A percentile compares a stretch with the other conserved stretches of the same genome.
phyloP scores from a whole-genome alignment of 2,888 invertebrate species.

The Cheilosia urbana region DNA sequence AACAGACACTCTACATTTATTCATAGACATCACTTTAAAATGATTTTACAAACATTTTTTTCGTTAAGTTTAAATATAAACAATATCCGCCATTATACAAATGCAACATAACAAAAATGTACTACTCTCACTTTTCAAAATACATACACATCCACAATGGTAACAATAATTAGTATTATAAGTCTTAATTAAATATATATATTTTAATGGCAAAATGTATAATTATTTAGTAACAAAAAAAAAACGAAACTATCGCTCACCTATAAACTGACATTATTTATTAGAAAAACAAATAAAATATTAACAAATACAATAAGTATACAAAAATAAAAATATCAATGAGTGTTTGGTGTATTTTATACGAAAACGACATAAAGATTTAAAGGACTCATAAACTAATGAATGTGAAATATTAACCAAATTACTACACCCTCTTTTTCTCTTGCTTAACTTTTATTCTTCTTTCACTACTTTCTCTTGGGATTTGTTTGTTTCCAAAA shows the following conservation, averaged over 20 bases:
- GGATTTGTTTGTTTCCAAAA: slow-evolving; percentile 34
- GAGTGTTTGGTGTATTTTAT: slow-evolving; percentile 77
- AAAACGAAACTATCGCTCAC: slow-evolving; percentile 65
- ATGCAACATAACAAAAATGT: slow-evolving; percentile 33
- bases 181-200: slow-evolving; percentile 78
- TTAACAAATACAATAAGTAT: slow-evolving; percentile 26
- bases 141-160: slow-evolving; percentile 82
- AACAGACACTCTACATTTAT: slow-evolving; percentile 3
- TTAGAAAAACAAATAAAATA: slow-evolving; percentile 18
- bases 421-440: slow-evolving; percentile 35
- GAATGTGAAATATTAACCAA: slow-evolving; percentile 49
- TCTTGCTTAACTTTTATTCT: slow-evolving; percentile 53
- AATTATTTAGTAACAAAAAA: slow-evolving; percentile 31
- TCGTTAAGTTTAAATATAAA: background rate
- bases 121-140: slow-evolving; percentile 66
- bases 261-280: slow-evolving; percentile 52
- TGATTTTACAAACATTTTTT: background rate
- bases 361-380: slow-evolving; percentile 58
- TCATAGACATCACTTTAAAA: background rate
- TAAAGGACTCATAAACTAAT: slow-evolving; percentile 32
- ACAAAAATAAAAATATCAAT: slow-evolving; percentile 44
- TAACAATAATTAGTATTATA: slow-evolving; percentile 83
- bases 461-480: slow-evolving; percentile 30
- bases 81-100: background rate
- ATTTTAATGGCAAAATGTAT: slow-evolving; percentile 61